Evolutionary conservation across 2,113 vertebrate genomes (phyloP), one percentile per base, ranked within the genome.

Genomic region (Pangasianodon gigas): DNA sequence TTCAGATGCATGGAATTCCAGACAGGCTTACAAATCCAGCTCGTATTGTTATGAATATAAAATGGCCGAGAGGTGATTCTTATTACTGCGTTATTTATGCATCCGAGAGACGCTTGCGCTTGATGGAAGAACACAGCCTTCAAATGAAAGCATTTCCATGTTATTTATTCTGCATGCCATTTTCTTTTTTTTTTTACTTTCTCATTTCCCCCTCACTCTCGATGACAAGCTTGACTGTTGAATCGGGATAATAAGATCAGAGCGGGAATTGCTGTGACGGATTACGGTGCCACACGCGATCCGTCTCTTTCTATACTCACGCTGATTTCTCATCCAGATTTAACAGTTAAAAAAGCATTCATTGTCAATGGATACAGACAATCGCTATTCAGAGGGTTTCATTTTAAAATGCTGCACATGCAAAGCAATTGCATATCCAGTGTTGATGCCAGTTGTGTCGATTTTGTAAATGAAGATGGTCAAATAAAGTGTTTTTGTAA

Each of bases 241-340:
- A 94, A 95, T 92, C 85, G 90, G 92, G 86, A 93, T 95, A 94
- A 96, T 94, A 94, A 94, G 94, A 95, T 94, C 93, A 93, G 87
- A 93, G 90, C 90, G 90, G 91, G 87, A 93, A 93, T 93, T 90
- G 94, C 91, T 89, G 88, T 92, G 91, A 94, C 93, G 94, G 93
- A 95, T 96, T 95, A 95, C 89, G 56, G 85, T 82, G 79, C 58
- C 29, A 21, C 88, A 91, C 87, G 94, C 93, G 94, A 94, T 94
- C 90, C 87, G 11, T 85, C 89, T 89, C 92, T 93, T 95, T 93
- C 93, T 94, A 92, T 91, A 89, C 93, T 89, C 67, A 26, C 8
- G 62, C 92, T 86, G 93, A 95, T 95, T 94, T 95, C 93, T 85
- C 88, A 87, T 91, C 93, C 94, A 95, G 93, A 95, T 95, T 92